Conservation (phyloP, 2,113 vertebrate species). For the Apodemus sylvaticus region DNA sequence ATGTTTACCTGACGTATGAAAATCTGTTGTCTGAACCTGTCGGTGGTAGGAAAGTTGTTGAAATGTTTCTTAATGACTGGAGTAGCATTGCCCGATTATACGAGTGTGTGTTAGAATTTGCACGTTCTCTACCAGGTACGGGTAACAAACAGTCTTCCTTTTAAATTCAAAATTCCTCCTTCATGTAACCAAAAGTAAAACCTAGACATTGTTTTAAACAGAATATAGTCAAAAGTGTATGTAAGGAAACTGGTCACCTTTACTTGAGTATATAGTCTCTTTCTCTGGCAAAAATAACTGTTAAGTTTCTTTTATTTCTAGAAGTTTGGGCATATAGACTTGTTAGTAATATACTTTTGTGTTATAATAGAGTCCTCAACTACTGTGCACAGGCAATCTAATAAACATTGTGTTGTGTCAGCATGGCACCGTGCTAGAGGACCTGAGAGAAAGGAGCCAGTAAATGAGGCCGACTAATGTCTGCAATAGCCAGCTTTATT, state of each 20-base stretch:
- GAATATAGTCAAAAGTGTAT: neutral
- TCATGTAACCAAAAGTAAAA: neutral
- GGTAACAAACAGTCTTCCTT: slow-evolving; percentile 7
- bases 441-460: neutral
- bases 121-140: slow-evolving; percentile 93
- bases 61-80: slow-evolving; percentile 99
- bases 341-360: neutral
- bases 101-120: slow-evolving; percentile 97
- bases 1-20: slow-evolving; percentile 97
- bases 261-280: slow-evolving; percentile 23
- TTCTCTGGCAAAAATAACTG: neutral
- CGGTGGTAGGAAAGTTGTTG: slow-evolving; percentile 97
- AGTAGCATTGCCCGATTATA: slow-evolving; percentile 96
- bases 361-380: slow-evolving; percentile 20
- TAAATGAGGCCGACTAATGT: neutral
- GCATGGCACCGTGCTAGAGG: neutral
- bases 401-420: slow-evolving; percentile 38
- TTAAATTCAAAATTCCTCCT: neutral
- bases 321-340: slow-evolving; percentile 3
- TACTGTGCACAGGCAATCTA: neutral
- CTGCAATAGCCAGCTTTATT: neutral
- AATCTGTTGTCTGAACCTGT: slow-evolving; percentile 97
- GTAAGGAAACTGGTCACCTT: slow-evolving; percentile 31
- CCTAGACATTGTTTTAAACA: neutral
- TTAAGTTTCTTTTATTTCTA: slow-evolving; percentile 34